These are phyloP conservation scores for Ephialtes manifestator DNA, from an alignment of 2,888 invertebrate genomes.

Conservation along the genomic window DNA sequence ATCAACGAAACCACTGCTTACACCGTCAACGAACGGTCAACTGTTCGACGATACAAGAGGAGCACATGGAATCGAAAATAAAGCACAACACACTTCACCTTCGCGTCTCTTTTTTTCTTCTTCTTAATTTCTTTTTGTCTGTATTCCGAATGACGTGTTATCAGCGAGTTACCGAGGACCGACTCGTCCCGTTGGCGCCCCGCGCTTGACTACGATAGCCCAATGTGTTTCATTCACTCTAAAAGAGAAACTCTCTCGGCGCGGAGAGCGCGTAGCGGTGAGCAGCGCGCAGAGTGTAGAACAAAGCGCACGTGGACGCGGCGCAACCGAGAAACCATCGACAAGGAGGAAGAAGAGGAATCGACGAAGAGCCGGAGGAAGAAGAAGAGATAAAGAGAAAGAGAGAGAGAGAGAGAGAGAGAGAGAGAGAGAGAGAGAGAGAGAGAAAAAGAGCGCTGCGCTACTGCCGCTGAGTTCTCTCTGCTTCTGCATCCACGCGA, in stretches of 20 bases:
- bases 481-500: constrained; percentile 20
- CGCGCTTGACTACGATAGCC: constrained; percentile 46
- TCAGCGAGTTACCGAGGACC: constrained; percentile 20
- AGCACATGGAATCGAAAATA: constrained; percentile 20
- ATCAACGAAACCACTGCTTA: constrained; percentile 17
- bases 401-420: constrained; percentile 42
- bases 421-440: constrained; percentile 49
- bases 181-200: constrained; percentile 41
- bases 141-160: constrained; percentile 9
- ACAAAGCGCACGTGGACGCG: constrained; percentile 73
- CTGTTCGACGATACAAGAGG: not conserved
- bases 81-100: constrained; percentile 38
- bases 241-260: constrained; percentile 40
- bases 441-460: not conserved
- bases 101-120: not conserved
- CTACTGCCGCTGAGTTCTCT: constrained; percentile 10
- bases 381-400: constrained; percentile 55
- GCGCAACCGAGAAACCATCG: constrained; percentile 44
- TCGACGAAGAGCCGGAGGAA: constrained; percentile 38
- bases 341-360: constrained; percentile 50
- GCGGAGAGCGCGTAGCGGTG: constrained; percentile 36
- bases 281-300: constrained; percentile 59
- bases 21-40: constrained; percentile 10
- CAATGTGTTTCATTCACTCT: constrained; percentile 58
- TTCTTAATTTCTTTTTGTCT: not conserved